Base-by-base conservation (phyloP, 2,888 invertebrate genomes). In the Nephrotoma flavescens region DNA sequence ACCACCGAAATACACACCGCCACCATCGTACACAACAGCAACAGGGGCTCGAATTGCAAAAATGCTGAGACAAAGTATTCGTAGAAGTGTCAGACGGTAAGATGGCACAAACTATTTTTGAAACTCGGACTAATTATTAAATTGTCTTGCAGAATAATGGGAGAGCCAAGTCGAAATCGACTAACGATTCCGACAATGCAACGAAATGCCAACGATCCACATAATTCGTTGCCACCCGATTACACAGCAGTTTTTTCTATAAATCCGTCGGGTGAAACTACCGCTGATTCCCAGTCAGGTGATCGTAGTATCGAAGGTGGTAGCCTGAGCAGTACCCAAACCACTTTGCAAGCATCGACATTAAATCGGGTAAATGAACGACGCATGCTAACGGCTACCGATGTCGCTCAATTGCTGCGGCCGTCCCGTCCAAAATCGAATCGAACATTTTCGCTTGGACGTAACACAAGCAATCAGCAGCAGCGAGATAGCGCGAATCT, bases 1-100 rank as follows among this genome's bases (percentile, higher is more conserved):
- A 1, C 97, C 97, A 4, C 97, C 97, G 86, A 97, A 97, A 91
- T 97, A 98, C 92, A 97, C 97, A 0, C 97, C 98, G 0, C 98
- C 98, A 2, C 97, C 97, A 0, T 97, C 97, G 0, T 97, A 97
- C 90, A 96, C 97, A 44, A 97, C 97, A 4, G 97, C 97, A 0
- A 97, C 97, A 0, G 97, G 97, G 0, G 97, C 96, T 0, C 92
- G 96, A 57, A 93, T 97, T 87, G 95, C 95, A 6, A 95, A 95
- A 90, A 92, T 95, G 89, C 90, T 96, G 42, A 93, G 97, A 0
- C 95, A 96, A 89, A 96, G 96, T 88, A 93, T 97, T 86, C 92
- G 97, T 45, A 92, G 96, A 87, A 97, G 97, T 91, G 95, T 97
- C 86, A 92, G 97, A 87, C 93, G 96, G 84, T 84, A 84, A 91